Conservation (phyloP, 1,140 invertebrate genomes). For the Zaprionus gabonicus region DNA sequence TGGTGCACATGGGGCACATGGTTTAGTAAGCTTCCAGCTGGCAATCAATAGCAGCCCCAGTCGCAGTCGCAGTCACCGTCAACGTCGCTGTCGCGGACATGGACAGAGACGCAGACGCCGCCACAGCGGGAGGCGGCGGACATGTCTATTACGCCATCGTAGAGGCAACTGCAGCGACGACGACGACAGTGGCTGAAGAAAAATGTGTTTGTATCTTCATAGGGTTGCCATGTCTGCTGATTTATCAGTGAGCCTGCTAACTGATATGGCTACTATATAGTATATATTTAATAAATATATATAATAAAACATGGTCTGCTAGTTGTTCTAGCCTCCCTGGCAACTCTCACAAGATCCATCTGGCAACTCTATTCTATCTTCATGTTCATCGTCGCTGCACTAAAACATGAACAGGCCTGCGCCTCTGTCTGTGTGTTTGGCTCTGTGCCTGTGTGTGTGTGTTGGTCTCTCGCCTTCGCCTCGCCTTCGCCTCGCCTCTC, state of each 20-base stretch:
- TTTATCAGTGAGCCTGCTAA: too few species aligned
- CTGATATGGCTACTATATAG: too few species aligned
- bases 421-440: not conserved
- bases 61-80: constrained; percentile 3
- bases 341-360: too few species aligned
- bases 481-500: constrained; percentile 31
- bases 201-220: constrained; percentile 46
- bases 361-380: constrained; percentile 29
- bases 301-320: too few species aligned
- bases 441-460: constrained; percentile 2
- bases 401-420: constrained; percentile 28
- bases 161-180: constrained; percentile 25
- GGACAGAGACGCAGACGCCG: constrained; percentile 31
- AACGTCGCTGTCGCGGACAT: not conserved
- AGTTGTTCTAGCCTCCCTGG: too few species aligned
- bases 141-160: constrained; percentile 72
- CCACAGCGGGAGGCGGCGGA: constrained; percentile 48
- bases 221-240: too few species aligned
- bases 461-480: constrained; percentile 41
- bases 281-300: too few species aligned
- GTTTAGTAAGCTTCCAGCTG: constrained; percentile 47
- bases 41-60: constrained; percentile 45
- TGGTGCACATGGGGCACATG: constrained; percentile 21
- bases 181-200: constrained; percentile 31
- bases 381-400: constrained; percentile 66